phyloP scores from a whole-genome alignment of 2,888 invertebrate genomes.

The Celastrina argiolus region DNA sequence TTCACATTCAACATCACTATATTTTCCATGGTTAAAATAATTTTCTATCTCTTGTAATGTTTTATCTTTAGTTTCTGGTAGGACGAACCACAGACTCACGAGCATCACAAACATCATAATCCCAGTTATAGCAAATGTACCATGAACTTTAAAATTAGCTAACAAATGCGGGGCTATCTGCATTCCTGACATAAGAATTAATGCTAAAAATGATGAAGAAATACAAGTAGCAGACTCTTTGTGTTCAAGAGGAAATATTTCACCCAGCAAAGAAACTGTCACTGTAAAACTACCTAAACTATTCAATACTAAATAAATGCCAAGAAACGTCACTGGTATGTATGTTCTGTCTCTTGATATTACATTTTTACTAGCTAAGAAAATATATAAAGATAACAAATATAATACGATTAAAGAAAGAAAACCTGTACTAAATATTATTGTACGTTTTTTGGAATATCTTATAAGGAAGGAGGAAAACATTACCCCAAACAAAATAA shows the following conservation, averaged over 20 bases:
- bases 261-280: neutral
- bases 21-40: conserved; percentile 23
- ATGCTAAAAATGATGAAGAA: neutral
- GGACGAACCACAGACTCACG: neutral
- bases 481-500: conserved; percentile 45
- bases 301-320: neutral
- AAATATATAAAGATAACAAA: conserved; percentile 44
- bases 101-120: neutral
- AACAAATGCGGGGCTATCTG: conserved; percentile 3
- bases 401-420: conserved; percentile 41
- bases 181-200: conserved; percentile 14
- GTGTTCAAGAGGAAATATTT: conserved; percentile 20
- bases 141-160: neutral
- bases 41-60: conserved; percentile 25
- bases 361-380: conserved; percentile 29
- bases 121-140: conserved; percentile 1
- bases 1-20: neutral
- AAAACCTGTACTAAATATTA: conserved; percentile 50
- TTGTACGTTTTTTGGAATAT: conserved; percentile 45
- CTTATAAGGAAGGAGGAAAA: conserved; percentile 49
- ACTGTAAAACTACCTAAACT: conserved; percentile 2
- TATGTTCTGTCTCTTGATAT: conserved; percentile 8
- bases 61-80: conserved; percentile 25
- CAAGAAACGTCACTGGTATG: neutral
- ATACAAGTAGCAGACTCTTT: conserved; percentile 17